Evolutionary conservation across 2,888 invertebrate species (phyloP).

Genomic region (Drosophila mettleri): DNA sequence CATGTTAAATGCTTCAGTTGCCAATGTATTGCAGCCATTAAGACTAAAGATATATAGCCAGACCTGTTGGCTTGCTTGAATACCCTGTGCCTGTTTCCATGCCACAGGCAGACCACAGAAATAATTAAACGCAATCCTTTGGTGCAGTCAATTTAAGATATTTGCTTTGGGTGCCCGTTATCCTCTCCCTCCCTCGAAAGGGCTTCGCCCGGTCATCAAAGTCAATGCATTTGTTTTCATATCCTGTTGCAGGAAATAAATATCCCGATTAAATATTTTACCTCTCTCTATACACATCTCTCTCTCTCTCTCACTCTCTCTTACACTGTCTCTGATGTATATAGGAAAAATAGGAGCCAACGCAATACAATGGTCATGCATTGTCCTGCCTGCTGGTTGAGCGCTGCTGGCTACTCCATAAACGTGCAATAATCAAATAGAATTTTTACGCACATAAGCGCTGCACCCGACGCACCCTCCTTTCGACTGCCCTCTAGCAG

Average conservation of each 20-base stretch:
- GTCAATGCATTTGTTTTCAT: conserved; percentile 53
- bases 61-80: conserved; percentile 9
- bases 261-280: conserved; percentile 69
- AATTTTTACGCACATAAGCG: conserved; percentile 74
- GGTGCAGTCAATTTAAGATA: conserved; percentile 50
- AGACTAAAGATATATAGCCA: conserved; percentile 24
- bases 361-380: conserved; percentile 20
- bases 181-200: neutral
- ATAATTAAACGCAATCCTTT: conserved; percentile 62
- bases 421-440: conserved; percentile 74
- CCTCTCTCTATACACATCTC: neutral
- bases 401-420: conserved; percentile 32
- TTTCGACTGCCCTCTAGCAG: neutral
- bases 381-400: conserved; percentile 15
- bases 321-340: neutral
- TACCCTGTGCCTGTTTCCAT: neutral
- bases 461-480: neutral
- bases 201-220: conserved; percentile 48
- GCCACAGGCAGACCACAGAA: conserved; percentile 41
- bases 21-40: conserved; percentile 62
- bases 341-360: conserved; percentile 6
- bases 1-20: conserved; percentile 52
- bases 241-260: conserved; percentile 75
- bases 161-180: conserved; percentile 39
- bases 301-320: neutral